A percentile compares a stretch with the other conserved stretches of the same genome.
phyloP scores from a whole-genome alignment of 2,797 vertebrate genomes.

The Falco columbarius region DNA sequence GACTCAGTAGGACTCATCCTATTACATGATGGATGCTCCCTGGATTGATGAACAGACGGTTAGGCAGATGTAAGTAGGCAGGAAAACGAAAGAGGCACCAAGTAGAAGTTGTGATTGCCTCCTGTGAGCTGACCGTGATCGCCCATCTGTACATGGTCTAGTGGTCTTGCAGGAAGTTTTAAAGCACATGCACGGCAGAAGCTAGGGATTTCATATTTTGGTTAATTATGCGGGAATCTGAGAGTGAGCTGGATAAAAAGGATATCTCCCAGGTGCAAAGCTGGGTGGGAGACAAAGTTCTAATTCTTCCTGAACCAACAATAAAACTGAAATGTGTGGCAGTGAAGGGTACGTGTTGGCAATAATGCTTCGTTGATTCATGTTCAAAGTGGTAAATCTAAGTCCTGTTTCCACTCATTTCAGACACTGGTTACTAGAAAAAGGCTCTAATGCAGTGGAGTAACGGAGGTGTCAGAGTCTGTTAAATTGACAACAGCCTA shows the following conservation, averaged over 20 bases:
- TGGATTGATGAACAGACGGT: slow-evolving; percentile 37
- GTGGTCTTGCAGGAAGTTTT: not conserved
- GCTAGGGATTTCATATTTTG: not conserved
- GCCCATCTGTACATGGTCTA: slow-evolving; percentile 21
- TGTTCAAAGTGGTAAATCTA: slow-evolving; percentile 56
- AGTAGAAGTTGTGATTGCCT: slow-evolving; percentile 55
- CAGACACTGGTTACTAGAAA: slow-evolving; percentile 55
- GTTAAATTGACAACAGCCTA: not conserved
- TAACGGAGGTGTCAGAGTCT: slow-evolving; percentile 20
- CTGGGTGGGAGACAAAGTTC: not conserved
- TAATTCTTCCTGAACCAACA: not conserved
- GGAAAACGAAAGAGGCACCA: slow-evolving; percentile 41
- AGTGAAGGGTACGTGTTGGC: slow-evolving; percentile 61
- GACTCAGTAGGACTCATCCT: slow-evolving; percentile 48
- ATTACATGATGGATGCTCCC: slow-evolving; percentile 32
- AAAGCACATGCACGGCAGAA: not conserved
- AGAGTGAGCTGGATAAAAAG: not conserved
- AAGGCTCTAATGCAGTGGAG: slow-evolving; percentile 18
- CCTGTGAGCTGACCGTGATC: slow-evolving; percentile 43
- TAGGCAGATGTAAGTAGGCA: slow-evolving; percentile 62
- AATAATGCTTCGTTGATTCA: slow-evolving; percentile 60
- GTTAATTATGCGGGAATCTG: not conserved
- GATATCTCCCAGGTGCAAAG: not conserved
- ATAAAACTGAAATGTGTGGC: not conserved
- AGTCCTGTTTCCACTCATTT: slow-evolving; percentile 55